Conservation (phyloP, 2,888 invertebrate species). For the Augochlorella aurata region DNA sequence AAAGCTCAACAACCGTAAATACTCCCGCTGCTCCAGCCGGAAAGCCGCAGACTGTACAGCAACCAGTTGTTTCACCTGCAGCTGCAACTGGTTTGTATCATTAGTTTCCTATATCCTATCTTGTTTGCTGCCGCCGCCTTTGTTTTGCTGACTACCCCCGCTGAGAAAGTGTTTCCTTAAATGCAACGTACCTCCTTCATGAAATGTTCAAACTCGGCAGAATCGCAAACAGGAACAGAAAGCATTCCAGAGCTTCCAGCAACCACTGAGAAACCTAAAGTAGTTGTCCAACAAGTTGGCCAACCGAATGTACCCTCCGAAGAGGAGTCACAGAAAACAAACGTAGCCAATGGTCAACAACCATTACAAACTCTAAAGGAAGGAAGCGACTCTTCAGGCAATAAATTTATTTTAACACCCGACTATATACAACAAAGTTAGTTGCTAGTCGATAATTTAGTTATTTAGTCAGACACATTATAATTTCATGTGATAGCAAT, state of each 20-base stretch:
- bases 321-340: slow-evolving; percentile 74
- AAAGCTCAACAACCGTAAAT: slow-evolving; percentile 59
- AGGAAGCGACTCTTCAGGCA: slow-evolving; percentile 77
- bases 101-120: neutral
- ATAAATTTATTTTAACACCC: slow-evolving; percentile 93
- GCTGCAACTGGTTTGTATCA: slow-evolving; percentile 59
- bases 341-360: slow-evolving; percentile 79
- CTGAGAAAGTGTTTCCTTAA: neutral
- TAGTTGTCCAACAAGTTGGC: slow-evolving; percentile 79
- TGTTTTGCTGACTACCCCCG: too few species aligned
- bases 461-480: neutral
- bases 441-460: slow-evolving; percentile 77
- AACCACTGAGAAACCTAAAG: slow-evolving; percentile 77
- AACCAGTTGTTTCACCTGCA: slow-evolving; percentile 56
- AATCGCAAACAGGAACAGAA: slow-evolving; percentile 68
- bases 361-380: slow-evolving; percentile 77
- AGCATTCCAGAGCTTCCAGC: slow-evolving; percentile 70
- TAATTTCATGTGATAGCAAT: slow-evolving; percentile 45
- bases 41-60: slow-evolving; percentile 64
- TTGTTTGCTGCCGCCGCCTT: neutral
- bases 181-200: too few species aligned
- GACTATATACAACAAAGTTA: slow-evolving; percentile 97
- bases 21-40: slow-evolving; percentile 57
- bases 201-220: slow-evolving; percentile 27
- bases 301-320: slow-evolving; percentile 67